Evolutionary conservation across 2,113 vertebrate species (phyloP).

Genomic region (Damaliscus lunatus): DNA sequence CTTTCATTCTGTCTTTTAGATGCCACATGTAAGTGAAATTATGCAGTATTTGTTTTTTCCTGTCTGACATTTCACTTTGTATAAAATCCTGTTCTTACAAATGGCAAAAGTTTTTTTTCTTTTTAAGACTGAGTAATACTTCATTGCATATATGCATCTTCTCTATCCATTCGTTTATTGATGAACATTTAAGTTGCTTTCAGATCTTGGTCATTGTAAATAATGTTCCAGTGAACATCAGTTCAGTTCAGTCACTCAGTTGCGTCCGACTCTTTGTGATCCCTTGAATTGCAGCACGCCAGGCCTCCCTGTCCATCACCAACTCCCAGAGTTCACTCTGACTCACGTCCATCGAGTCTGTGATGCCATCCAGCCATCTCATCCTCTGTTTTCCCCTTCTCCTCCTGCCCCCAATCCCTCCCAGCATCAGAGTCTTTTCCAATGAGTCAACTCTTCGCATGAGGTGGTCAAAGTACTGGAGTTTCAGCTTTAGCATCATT

Average conservation of each 20-base stretch:
- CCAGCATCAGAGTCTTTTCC: too few relatives aligned
- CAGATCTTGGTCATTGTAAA: neutral
- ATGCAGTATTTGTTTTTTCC: neutral
- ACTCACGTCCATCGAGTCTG: too few relatives aligned
- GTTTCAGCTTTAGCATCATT: too few relatives aligned
- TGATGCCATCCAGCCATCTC: too few relatives aligned
- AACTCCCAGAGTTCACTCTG: too few relatives aligned
- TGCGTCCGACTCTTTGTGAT: too few relatives aligned
- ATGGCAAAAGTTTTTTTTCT: neutral
- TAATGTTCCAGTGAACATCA: neutral
- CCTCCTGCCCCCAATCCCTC: too few relatives aligned
- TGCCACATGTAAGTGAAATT: neutral
- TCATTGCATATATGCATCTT: neutral
- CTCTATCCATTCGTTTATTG: neutral
- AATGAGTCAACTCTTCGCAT: too few relatives aligned
- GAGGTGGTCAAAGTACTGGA: too few relatives aligned
- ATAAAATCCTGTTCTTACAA: neutral
- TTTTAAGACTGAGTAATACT: neutral
- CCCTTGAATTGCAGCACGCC: too few relatives aligned
- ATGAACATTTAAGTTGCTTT: neutral
- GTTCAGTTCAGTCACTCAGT: too few relatives aligned
- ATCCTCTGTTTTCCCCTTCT: fast-evolving
- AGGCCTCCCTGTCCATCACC: too few relatives aligned
- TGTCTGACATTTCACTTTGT: neutral
- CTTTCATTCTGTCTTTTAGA: neutral